Evolutionary conservation across 1,140 invertebrate species (phyloP).

Genomic region (Dendroctonus ponderosae): DNA sequence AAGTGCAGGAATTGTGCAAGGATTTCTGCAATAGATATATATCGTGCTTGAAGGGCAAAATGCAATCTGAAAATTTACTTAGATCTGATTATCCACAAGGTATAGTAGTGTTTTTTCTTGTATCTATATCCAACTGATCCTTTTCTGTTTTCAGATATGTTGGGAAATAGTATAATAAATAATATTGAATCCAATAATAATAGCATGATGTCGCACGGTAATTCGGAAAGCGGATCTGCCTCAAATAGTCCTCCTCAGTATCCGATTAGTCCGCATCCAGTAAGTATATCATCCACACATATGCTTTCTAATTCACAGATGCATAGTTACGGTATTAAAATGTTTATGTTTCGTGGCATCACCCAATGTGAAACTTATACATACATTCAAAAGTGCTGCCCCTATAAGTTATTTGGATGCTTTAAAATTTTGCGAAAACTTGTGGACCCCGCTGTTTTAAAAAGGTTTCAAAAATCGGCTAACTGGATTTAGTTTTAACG

Average conservation of each 20-base stretch:
- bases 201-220: constrained; percentile 47
- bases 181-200: constrained; percentile 48
- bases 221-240: constrained; percentile 50
- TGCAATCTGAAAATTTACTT: constrained; percentile 91
- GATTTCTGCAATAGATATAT: constrained; percentile 97
- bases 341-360: no score
- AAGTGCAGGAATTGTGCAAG: constrained; percentile 95
- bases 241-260: constrained; percentile 51
- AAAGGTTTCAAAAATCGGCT: no score
- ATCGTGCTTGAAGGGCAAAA: constrained; percentile 92
- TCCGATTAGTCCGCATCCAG: constrained; percentile 48
- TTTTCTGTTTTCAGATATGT: constrained; percentile 36
- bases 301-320: no score
- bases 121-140: not conserved
- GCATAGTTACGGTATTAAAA: no score
- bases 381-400: no score
- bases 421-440: no score
- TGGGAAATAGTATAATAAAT: constrained; percentile 40
- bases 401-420: no score
- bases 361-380: no score
- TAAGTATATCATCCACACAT: constrained; percentile 27
- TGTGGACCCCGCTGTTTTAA: no score
- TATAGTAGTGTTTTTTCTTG: constrained; percentile 24
- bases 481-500: no score
- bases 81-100: constrained; percentile 69